Evolutionary conservation across 2,113 vertebrate genomes (phyloP).

Genomic region (Uropsilus gracilis): DNA sequence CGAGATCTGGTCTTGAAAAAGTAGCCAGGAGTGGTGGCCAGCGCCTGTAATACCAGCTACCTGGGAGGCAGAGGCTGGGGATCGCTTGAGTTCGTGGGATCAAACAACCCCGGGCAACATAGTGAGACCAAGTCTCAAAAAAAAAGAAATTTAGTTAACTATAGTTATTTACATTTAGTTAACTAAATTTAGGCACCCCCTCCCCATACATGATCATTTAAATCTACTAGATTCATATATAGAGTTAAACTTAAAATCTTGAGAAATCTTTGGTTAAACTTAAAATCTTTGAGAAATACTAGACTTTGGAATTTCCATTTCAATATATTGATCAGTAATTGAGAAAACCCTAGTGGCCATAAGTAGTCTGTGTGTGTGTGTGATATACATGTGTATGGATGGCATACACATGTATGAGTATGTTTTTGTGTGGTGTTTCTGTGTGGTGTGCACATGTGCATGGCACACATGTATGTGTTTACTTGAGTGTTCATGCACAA

Average conservation of each 20-base stretch:
- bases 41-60: too few species aligned
- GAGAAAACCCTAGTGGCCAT: not conserved
- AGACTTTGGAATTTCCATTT: not conserved
- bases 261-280: not conserved
- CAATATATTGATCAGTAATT: not conserved
- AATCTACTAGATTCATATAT: not conserved
- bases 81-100: too few species aligned
- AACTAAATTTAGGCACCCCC: not conserved
- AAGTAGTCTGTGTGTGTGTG: not conserved
- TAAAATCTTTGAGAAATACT: not conserved
- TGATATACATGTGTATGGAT: not conserved
- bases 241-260: slow-evolving; percentile 28
- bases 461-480: not conserved
- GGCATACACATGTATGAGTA: not conserved
- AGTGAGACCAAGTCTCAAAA: too few species aligned
- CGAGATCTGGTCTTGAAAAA: too few species aligned
- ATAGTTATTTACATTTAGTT: too few species aligned
- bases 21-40: too few species aligned
- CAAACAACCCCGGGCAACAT: too few species aligned
- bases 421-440: not conserved
- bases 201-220: not conserved
- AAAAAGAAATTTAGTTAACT: not conserved
- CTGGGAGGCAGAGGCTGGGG: too few species aligned
- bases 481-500: not conserved
- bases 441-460: not conserved